A percentile compares a stretch with the other conserved stretches of the same genome.
These are phyloP conservation scores for Hycleus cichorii DNA, from an alignment of 1,140 invertebrate species.

Conservation along the genomic window DNA sequence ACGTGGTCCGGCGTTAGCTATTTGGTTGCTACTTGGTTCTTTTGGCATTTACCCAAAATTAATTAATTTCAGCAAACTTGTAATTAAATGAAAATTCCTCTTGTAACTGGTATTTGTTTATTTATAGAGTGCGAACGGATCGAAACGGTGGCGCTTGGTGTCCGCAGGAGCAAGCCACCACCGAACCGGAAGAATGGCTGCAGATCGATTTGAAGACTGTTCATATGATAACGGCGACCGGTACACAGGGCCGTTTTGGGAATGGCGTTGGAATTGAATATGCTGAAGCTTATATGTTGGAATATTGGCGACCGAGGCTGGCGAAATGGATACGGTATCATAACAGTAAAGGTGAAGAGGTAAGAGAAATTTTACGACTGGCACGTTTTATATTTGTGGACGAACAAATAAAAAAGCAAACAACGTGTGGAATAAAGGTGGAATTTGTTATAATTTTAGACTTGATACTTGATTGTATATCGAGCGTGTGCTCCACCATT, in stretches of 20 bases:
- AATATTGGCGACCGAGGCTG: constrained; percentile 67
- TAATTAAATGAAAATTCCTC: background rate
- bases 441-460: too few relatives aligned
- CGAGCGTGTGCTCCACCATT: too few relatives aligned
- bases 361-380: constrained; percentile 34
- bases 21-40: too few relatives aligned
- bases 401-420: background rate
- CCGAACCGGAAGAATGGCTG: constrained; percentile 68
- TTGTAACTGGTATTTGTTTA: background rate
- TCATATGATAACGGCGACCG: constrained; percentile 70
- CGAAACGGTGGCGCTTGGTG: constrained; percentile 80
- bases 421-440: too few relatives aligned
- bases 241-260: constrained; percentile 79
- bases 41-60: background rate
- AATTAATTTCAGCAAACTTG: background rate
- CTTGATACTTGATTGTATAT: too few relatives aligned
- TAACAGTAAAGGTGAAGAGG: constrained; percentile 61
- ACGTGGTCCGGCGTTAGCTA: too few relatives aligned
- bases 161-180: constrained; percentile 64
- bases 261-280: constrained; percentile 78
- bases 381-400: background rate
- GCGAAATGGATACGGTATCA: constrained; percentile 67
- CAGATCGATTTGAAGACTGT: constrained; percentile 66
- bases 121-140: constrained; percentile 68
- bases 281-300: constrained; percentile 67